Evolutionary conservation across 2,113 vertebrate genomes (phyloP), one percentile per base, ranked within the genome.

Genomic region (Sturnus vulgaris): DNA sequence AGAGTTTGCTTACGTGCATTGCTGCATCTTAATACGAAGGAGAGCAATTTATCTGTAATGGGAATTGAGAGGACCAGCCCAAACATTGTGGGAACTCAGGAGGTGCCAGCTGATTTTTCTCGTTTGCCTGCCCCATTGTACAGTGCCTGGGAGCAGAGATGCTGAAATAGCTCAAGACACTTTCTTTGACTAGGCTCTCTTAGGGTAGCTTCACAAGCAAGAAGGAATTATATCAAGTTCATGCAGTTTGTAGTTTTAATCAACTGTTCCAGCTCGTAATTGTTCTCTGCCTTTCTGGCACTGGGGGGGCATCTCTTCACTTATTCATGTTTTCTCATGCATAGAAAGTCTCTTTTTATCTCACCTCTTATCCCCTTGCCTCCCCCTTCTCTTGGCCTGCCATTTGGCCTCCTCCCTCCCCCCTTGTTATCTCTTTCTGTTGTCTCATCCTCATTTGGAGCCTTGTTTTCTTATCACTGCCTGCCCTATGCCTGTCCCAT

Each of bases 361-460:
- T 96, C 85, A 79, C 60, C 25, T 93, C 90, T 81, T 63, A 44
- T 56, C 39, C 64, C 27, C n/a, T 78, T 81, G n/a, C 76, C 88
- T 86, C 82, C 79, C 33, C 78, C 82, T 83, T 88, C 71, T 82
- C 85, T 63, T 50, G 25, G 55, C 31, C n/a, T 73, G 63, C 95
- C 95, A 96, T 97, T 96, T 97, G 96, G 85, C 85, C 60, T 52
- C 72, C 66, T 90, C 81, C 81, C 76, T 27, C 28, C 59, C 82
- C 72, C 20, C 66, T 85, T 57, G 22, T 94, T 89, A 92, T 91
- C 86, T 93, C 53, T 60, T 11, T 85, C 90, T 85, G 42, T 82
- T 92, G 63, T 94, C 84, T 92, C 82, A 66, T 33, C 33, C 50
- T 94, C 88, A 55, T 79, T 83, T 86, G 79, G 92, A n/a, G 88